These are phyloP conservation scores for Callyntrura sp. DNA, from an alignment of 2,888 invertebrate species.

Conservation along the genomic window DNA sequence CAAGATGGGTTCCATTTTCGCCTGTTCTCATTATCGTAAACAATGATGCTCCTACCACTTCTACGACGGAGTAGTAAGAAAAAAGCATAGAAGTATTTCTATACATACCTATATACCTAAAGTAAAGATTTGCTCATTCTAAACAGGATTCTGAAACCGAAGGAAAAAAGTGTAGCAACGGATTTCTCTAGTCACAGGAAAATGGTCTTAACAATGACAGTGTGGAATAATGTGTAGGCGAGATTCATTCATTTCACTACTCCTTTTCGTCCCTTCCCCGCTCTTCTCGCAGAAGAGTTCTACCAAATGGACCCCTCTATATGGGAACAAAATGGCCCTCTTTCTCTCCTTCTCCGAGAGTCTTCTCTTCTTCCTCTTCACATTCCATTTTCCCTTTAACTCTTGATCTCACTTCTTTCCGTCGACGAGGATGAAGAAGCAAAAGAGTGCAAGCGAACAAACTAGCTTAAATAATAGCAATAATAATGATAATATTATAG, in stretches of 20 bases:
- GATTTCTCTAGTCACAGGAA: slow-evolving; percentile 37
- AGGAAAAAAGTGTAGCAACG: background rate
- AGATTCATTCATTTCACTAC: slow-evolving; percentile 67
- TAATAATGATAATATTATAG: slow-evolving; percentile 66
- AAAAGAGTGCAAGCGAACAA: slow-evolving; percentile 53
- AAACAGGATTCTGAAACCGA: slow-evolving; percentile 24
- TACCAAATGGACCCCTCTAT: slow-evolving; percentile 19
- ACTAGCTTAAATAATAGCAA: slow-evolving; percentile 71
- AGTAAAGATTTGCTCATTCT: background rate
- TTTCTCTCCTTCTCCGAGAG: slow-evolving; percentile 32
- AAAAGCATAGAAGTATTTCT: no score
- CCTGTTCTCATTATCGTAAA: slow-evolving; percentile 34
- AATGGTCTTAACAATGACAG: slow-evolving; percentile 60
- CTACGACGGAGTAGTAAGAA: background rate
- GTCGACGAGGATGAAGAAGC: slow-evolving; percentile 35
- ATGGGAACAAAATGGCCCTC: slow-evolving; percentile 29
- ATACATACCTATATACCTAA: background rate
- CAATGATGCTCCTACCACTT: background rate
- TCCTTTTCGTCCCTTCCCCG: background rate
- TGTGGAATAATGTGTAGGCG: slow-evolving; percentile 53
- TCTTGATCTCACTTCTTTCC: slow-evolving; percentile 66
- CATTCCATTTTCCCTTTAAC: slow-evolving; percentile 50
- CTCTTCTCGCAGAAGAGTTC: background rate
- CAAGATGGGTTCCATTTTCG: slow-evolving; percentile 22
- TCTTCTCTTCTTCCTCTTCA: slow-evolving; percentile 23